Evolutionary conservation across 2,113 vertebrate species (phyloP).

Genomic region (Mobula birostris): DNA sequence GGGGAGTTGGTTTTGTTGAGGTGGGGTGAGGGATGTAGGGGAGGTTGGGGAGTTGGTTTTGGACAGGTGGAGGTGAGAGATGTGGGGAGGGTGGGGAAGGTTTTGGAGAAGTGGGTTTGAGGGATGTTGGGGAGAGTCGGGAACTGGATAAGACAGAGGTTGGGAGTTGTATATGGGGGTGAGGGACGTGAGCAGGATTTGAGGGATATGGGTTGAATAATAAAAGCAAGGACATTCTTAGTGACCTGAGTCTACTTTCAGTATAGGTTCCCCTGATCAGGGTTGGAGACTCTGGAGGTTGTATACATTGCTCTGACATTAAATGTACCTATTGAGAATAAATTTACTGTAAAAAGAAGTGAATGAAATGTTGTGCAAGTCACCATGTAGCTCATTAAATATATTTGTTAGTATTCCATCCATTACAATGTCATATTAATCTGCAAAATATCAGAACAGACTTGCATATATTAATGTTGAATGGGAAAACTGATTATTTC

Average conservation of each 20-base stretch:
- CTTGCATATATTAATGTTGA: not conserved
- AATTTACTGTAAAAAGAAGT: not conserved
- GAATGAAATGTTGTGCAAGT: not conserved
- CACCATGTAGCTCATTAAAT: too few species aligned
- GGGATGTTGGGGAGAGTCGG: not conserved
- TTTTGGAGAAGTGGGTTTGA: too few species aligned
- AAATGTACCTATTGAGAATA: not conserved
- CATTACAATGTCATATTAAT: not conserved
- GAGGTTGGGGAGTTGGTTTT: not conserved
- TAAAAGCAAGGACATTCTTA: not conserved
- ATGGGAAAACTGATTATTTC: conserved; percentile 3
- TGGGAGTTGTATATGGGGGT: not conserved
- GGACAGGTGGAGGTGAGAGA: too few species aligned
- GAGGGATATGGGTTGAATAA: not conserved
- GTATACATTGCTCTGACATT: too few species aligned
- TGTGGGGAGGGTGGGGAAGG: not conserved
- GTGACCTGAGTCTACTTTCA: not conserved
- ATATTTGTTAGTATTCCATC: not conserved
- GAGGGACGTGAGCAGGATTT: too few species aligned
- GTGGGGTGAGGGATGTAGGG: too few species aligned
- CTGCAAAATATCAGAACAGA: not conserved
- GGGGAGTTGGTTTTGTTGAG: too few species aligned
- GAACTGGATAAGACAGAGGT: too few species aligned
- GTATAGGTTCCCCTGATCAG: not conserved
- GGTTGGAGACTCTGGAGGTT: too few species aligned